Conservation (phyloP, 2,113 vertebrate species). For the Myxocyprinus asiaticus region DNA sequence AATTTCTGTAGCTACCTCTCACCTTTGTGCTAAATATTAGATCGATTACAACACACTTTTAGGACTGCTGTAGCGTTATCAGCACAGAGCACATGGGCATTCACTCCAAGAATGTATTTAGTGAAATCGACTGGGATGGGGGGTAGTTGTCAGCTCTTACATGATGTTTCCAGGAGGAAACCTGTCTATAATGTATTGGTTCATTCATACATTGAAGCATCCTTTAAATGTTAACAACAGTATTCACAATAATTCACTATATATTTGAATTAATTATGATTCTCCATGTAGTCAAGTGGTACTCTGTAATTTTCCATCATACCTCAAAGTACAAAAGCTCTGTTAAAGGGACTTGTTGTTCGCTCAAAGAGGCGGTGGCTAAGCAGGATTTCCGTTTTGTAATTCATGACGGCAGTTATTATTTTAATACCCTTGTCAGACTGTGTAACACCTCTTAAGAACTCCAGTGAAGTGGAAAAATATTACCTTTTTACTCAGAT, state of each 20-base stretch:
- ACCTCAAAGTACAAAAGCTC: slow-evolving; percentile 45
- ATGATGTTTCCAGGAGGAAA: neutral
- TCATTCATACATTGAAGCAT: neutral
- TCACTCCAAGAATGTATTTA: neutral
- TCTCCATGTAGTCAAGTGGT: neutral
- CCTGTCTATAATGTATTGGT: neutral
- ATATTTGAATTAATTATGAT: no score
- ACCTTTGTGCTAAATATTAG: slow-evolving; percentile 25
- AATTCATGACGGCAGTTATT: slow-evolving; percentile 63
- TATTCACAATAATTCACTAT: neutral
- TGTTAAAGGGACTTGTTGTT: slow-evolving; percentile 68
- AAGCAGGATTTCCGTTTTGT: slow-evolving; percentile 76
- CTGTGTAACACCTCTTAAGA: slow-evolving; percentile 64
- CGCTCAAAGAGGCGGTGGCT: slow-evolving; percentile 68
- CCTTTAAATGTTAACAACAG: neutral
- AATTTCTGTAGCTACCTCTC: slow-evolving; percentile 8
- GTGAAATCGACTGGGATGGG: neutral
- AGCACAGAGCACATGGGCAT: neutral
- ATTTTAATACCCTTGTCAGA: slow-evolving; percentile 72
- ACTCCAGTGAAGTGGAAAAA: slow-evolving; percentile 38
- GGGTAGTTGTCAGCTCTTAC: no score
- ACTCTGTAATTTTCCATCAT: slow-evolving; percentile 61
- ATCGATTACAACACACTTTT: neutral
- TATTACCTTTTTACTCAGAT: slow-evolving; percentile 7
- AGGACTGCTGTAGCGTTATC: neutral